Evolutionary conservation across 2,888 invertebrate genomes (phyloP).

Genomic region (Biston stratarius): DNA sequence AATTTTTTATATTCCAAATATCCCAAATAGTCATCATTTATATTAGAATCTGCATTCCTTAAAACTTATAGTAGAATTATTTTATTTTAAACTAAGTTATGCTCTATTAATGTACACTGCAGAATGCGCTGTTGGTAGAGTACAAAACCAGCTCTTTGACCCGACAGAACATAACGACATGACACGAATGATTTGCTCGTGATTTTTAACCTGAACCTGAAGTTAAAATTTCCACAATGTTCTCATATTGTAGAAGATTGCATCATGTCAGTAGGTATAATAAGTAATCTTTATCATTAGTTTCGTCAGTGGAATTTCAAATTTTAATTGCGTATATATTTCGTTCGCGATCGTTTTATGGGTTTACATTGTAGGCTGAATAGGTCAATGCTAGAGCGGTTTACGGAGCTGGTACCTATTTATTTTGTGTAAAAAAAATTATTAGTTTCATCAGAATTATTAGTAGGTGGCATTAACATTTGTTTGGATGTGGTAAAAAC

Average conservation of each 20-base stretch:
- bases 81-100: too few relatives aligned
- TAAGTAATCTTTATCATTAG: constrained; percentile 19
- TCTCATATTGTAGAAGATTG: constrained; percentile 27
- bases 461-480: too few relatives aligned
- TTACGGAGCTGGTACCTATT: background rate
- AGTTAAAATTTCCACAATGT: constrained; percentile 9
- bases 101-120: too few relatives aligned
- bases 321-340: constrained; percentile 32
- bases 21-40: too few relatives aligned
- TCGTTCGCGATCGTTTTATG: background rate
- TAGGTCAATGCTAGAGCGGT: background rate
- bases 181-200: background rate
- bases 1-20: too few relatives aligned
- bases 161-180: background rate
- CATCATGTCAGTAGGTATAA: constrained; percentile 29
- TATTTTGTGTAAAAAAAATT: background rate
- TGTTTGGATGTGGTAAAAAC: too few relatives aligned
- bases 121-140: background rate
- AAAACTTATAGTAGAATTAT: too few relatives aligned
- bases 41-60: too few relatives aligned
- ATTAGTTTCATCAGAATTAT: too few relatives aligned
- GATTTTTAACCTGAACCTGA: constrained; percentile 2
- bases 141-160: background rate
- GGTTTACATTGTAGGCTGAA: background rate
- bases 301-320: constrained; percentile 27